These are phyloP conservation scores for Idris sp. DNA, from an alignment of 1,140 invertebrate species.

Conservation along the genomic window DNA sequence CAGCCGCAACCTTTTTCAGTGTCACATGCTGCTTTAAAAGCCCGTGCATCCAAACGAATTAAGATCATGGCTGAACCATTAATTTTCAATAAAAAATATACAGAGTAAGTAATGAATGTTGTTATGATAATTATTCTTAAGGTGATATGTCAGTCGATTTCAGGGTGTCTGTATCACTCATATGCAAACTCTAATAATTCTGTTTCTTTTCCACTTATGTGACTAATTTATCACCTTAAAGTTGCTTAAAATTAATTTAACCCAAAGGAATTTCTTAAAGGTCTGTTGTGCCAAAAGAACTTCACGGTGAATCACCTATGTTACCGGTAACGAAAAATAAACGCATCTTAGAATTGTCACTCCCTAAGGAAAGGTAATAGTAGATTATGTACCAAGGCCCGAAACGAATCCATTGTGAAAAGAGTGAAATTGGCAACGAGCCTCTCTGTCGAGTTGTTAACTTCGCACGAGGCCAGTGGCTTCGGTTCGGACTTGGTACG, in stretches of 20 bases:
- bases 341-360: slow-evolving; percentile 66
- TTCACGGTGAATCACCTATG: slow-evolving; percentile 53
- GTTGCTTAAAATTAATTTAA: slow-evolving; percentile 32
- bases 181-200: no score
- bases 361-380: slow-evolving; percentile 67
- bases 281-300: slow-evolving; percentile 32
- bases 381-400: no score
- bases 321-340: slow-evolving; percentile 56
- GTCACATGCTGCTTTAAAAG: slow-evolving; percentile 57
- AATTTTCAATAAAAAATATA: slow-evolving; percentile 66
- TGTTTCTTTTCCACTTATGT: no score
- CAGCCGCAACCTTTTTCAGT: slow-evolving; percentile 63
- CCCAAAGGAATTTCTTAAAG: slow-evolving; percentile 58
- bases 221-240: no score
- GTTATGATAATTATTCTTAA: no score
- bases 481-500: no score
- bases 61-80: slow-evolving; percentile 70
- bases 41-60: slow-evolving; percentile 64
- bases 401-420: no score
- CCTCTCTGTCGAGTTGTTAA: no score
- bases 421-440: no score
- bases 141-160: no score
- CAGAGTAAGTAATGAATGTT: slow-evolving; percentile 61
- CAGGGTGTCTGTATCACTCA: no score
- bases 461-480: no score